phyloP scores from a whole-genome alignment of 2,113 vertebrate species.

The Butorides virescens region DNA sequence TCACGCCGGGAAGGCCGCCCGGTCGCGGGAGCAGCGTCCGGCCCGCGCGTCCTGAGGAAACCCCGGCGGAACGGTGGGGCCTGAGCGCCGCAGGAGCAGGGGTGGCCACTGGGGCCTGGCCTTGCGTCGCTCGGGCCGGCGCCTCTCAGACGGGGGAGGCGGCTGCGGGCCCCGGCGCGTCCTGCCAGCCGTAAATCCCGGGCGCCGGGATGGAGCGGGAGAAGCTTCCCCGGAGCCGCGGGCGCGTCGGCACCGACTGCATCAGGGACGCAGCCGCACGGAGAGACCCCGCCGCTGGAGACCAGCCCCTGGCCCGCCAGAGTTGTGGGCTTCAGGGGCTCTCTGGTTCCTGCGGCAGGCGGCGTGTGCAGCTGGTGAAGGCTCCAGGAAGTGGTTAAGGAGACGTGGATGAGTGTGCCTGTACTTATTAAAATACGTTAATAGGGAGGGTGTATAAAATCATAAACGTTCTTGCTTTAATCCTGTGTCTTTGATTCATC shows the following conservation, averaged over 20 bases:
- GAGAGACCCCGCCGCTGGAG: neutral
- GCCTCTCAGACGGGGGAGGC: neutral
- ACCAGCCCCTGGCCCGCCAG: neutral
- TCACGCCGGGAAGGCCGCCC: neutral
- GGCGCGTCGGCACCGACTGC: too few species aligned
- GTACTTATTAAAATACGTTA: accelerated
- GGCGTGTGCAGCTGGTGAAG: accelerated
- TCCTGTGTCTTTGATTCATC: neutral
- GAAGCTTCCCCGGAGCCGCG: neutral
- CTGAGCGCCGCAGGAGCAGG: neutral
- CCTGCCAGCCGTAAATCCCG: neutral
- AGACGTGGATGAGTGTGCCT: neutral
- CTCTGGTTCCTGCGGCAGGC: neutral
- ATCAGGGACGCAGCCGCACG: neutral
- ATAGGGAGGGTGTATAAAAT: neutral
- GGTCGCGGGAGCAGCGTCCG: neutral
- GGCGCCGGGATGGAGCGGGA: neutral
- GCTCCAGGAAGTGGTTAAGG: too few species aligned
- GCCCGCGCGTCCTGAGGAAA: neutral
- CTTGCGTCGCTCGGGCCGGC: neutral
- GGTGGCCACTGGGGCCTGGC: too few species aligned
- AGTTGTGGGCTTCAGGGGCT: neutral
- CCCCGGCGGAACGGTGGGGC: neutral
- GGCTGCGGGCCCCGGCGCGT: too few species aligned
- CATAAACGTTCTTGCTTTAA: neutral